These are phyloP conservation scores for Harpegnathos saltator DNA, from an alignment of 1,140 invertebrate genomes.

Conservation along the genomic window DNA sequence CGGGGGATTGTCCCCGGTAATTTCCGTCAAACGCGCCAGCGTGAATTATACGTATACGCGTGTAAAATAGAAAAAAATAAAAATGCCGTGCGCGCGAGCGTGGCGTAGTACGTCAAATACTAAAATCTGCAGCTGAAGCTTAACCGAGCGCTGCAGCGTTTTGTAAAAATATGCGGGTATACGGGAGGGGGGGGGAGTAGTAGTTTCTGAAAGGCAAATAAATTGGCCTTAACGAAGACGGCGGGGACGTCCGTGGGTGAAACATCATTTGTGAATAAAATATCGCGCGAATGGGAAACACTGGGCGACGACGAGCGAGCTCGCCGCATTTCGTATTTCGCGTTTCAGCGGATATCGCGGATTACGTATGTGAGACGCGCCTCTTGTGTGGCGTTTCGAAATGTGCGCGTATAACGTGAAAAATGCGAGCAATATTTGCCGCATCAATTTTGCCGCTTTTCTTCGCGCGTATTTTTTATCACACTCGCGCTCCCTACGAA, in stretches of 20 bases:
- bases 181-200: no score
- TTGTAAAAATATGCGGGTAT: background rate
- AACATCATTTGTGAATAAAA: conserved; percentile 29
- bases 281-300: conserved; percentile 13
- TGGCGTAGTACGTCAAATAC: background rate
- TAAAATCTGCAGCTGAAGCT: background rate
- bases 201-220: background rate
- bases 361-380: conserved; percentile 21
- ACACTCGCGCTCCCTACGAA: background rate
- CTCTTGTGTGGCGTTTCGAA: conserved; percentile 28
- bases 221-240: conserved; percentile 7
- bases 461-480: conserved; percentile 27
- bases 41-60: background rate
- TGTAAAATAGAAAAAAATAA: conserved; percentile 1
- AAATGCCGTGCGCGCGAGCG: background rate
- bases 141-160: background rate
- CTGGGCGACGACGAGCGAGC: no score
- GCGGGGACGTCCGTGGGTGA: conserved; percentile 2
- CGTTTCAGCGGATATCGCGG: conserved; percentile 22
- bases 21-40: background rate
- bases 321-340: conserved; percentile 8
- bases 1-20: background rate
- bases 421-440: conserved; percentile 31
- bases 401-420: conserved; percentile 38
- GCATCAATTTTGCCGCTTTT: conserved; percentile 35